phyloP scores from a whole-genome alignment of 2,888 invertebrate genomes.

The Acronicta alni region DNA sequence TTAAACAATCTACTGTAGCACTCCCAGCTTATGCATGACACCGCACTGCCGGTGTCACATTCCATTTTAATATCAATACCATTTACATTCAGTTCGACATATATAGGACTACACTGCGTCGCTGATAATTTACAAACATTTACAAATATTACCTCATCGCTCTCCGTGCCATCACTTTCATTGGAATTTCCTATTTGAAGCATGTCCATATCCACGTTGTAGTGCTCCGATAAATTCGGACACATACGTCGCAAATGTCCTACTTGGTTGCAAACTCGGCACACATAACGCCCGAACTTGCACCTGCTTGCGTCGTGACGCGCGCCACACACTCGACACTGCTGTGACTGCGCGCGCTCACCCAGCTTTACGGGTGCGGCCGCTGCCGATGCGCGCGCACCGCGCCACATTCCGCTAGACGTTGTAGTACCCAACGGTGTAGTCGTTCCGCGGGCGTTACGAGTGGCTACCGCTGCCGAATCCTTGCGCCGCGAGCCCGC shows the following conservation, averaged over 20 bases:
- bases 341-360: neutral
- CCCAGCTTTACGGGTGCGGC: neutral
- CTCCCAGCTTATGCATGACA: constrained; percentile 1
- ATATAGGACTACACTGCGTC: no score
- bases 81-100: neutral
- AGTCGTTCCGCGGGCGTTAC: no score
- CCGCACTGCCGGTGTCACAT: constrained; percentile 8
- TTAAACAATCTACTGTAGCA: neutral
- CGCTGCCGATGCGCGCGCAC: neutral
- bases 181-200: neutral
- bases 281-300: neutral
- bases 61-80: constrained; percentile 1
- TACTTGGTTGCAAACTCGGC: neutral
- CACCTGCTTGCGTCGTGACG: neutral
- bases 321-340: neutral
- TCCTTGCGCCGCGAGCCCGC: neutral
- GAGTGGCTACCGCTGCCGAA: no score
- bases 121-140: no score
- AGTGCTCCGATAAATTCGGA: neutral
- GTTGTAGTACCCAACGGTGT: no score
- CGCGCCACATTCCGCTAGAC: neutral
- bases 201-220: neutral
- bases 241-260: neutral
- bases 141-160: neutral
- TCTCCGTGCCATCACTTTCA: neutral